These are phyloP conservation scores for Gallirallus australis DNA, from an alignment of 2,797 vertebrate species.

Conservation along the genomic window DNA sequence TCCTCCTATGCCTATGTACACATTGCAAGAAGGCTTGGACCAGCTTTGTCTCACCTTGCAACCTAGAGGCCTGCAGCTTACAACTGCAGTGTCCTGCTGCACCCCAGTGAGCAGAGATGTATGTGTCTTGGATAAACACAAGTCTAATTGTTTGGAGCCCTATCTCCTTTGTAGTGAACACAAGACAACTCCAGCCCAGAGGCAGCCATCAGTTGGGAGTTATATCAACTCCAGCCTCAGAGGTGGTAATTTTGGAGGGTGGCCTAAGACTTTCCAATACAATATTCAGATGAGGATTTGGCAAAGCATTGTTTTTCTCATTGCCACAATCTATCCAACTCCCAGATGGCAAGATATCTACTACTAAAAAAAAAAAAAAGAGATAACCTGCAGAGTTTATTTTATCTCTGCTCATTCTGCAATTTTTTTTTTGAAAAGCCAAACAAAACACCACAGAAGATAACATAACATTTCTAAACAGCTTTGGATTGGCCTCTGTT, in stretches of 20 bases:
- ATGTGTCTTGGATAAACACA: not conserved
- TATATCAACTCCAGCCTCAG: not conserved
- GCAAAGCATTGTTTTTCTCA: not conserved
- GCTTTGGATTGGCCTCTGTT: not conserved
- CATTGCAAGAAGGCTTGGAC: not conserved
- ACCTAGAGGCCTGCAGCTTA: not conserved
- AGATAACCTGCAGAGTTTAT: not conserved
- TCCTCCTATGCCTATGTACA: not conserved
- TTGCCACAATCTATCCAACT: not conserved
- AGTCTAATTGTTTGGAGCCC: not conserved
- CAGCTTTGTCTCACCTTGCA: not conserved
- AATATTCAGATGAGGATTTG: not conserved
- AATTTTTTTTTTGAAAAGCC: rapidly evolving
- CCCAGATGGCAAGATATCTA: not conserved
- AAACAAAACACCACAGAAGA: not conserved
- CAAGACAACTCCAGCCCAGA: not conserved
- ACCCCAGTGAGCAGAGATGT: not conserved
- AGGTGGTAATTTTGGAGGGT: not conserved
- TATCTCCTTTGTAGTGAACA: not conserved
- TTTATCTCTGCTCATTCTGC: not conserved
- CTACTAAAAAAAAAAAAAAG: not conserved
- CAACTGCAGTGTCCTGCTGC: not conserved
- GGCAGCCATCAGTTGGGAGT: not conserved
- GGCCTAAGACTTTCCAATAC: not conserved
- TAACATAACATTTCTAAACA: not conserved